phyloP scores from a whole-genome alignment of 2,113 vertebrate genomes.

The Hydrolagus affinis region DNA sequence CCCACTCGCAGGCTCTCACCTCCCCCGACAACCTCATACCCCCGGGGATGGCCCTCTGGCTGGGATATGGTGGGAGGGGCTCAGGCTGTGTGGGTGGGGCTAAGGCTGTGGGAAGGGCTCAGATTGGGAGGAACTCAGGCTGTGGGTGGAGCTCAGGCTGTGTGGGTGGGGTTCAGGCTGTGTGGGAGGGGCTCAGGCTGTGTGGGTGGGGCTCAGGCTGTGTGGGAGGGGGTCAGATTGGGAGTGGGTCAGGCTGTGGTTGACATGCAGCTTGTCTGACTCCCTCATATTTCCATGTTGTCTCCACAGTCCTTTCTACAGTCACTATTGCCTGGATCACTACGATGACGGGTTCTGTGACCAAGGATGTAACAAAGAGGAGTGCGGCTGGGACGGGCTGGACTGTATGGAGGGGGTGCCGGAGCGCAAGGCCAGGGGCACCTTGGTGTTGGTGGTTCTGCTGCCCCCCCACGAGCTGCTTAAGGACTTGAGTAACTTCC shows the following conservation, averaged over 20 bases:
- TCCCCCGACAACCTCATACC: slow-evolving; percentile 39
- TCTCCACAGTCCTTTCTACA: slow-evolving; percentile 58
- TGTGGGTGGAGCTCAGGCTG: too few species aligned
- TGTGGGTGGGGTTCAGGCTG: too few species aligned
- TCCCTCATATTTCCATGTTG: background rate
- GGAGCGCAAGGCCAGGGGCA: slow-evolving; percentile 62
- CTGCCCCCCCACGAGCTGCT: slow-evolving; percentile 76
- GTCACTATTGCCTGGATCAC: slow-evolving; percentile 80
- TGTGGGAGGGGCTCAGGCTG: too few species aligned
- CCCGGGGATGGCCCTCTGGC: too few species aligned
- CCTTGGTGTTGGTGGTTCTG: slow-evolving; percentile 76
- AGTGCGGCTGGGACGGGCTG: slow-evolving; percentile 87
- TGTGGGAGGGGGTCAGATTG: too few species aligned
- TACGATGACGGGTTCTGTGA: slow-evolving; percentile 73
- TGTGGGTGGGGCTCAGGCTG: too few species aligned
- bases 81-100: background rate
- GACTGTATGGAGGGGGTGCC: slow-evolving; percentile 70
- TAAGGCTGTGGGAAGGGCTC: background rate
- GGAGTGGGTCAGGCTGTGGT: too few species aligned
- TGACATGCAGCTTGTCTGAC: background rate
- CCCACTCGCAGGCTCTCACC: slow-evolving; percentile 31
- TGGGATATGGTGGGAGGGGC: background rate
- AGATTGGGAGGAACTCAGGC: too few species aligned
- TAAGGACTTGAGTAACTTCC: slow-evolving; percentile 67
- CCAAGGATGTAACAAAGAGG: slow-evolving; percentile 77